Conservation (phyloP, 2,797 vertebrate species). For the Rhincodon typus region DNA sequence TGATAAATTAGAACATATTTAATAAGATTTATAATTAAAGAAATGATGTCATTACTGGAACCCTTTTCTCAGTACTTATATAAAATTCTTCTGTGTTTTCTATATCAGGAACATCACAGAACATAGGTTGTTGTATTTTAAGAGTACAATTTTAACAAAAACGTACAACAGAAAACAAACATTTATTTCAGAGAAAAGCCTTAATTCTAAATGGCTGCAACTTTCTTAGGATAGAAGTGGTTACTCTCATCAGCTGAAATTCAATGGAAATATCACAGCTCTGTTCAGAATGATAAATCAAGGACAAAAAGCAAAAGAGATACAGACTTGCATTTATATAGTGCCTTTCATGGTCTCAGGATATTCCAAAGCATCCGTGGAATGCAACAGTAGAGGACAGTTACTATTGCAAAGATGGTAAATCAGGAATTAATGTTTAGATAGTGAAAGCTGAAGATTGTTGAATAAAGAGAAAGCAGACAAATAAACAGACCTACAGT, state of each 20-base stretch:
- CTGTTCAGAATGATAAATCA: not conserved
- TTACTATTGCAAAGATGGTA: too few species aligned
- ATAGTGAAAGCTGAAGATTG: not conserved
- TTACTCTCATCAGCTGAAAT: not conserved
- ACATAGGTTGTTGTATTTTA: not conserved
- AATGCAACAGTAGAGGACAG: not conserved
- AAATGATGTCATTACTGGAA: not conserved
- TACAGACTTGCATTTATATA: not conserved
- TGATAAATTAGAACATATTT: not conserved
- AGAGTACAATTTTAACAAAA: not conserved
- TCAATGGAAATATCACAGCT: not conserved
- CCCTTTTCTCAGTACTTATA: not conserved
- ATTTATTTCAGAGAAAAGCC: not conserved
- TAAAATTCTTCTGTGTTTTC: not conserved
- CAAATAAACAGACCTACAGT: not conserved
- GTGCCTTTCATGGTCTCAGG: not conserved
- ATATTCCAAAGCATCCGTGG: not conserved
- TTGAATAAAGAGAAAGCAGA: not conserved
- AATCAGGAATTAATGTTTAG: not conserved
- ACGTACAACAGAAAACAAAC: not conserved
- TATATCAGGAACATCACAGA: not conserved
- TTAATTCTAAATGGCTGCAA: not conserved
- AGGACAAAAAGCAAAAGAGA: not conserved
- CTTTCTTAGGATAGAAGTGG: not conserved
- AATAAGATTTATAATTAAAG: not conserved